phyloP scores from a whole-genome alignment of 1,140 invertebrate genomes.

The Piezodorus guildinii region DNA sequence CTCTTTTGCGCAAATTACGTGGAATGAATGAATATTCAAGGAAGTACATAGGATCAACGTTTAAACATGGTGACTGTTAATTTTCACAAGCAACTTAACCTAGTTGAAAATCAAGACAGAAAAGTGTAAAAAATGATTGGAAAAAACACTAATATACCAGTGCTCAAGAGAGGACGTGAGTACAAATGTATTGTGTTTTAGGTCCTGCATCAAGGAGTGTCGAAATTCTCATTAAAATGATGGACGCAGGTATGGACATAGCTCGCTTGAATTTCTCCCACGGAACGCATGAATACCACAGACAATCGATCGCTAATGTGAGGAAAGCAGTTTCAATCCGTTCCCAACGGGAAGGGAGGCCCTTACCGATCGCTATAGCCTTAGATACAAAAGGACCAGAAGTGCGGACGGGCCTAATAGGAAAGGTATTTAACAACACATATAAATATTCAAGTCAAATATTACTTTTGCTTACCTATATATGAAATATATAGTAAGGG shows the following conservation, averaged over 20 bases:
- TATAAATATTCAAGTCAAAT: too few relatives aligned
- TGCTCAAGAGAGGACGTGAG: too few relatives aligned
- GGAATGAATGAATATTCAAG: too few relatives aligned
- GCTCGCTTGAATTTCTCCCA: constrained; percentile 97
- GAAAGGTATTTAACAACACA: constrained; percentile 50
- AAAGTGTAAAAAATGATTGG: too few relatives aligned
- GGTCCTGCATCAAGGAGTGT: constrained; percentile 78
- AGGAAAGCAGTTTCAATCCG: constrained; percentile 50
- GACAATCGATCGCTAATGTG: constrained; percentile 64
- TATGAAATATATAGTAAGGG: too few relatives aligned
- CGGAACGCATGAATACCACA: constrained; percentile 91
- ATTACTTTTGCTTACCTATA: too few relatives aligned
- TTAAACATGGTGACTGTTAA: too few relatives aligned
- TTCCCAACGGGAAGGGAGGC: constrained; percentile 35
- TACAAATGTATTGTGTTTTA: background rate
- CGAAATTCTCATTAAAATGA: constrained; percentile 83
- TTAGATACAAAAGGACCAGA: constrained; percentile 95
- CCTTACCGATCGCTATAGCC: constrained; percentile 72
- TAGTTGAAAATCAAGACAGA: too few relatives aligned
- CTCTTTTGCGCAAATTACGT: too few relatives aligned
- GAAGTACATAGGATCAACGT: too few relatives aligned
- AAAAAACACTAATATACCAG: too few relatives aligned
- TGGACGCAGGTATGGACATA: constrained; percentile 95
- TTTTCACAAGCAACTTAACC: too few relatives aligned
- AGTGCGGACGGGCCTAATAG: constrained; percentile 86